Conservation (phyloP, 2,888 invertebrate species). For the Capitulum mitella region DNA sequence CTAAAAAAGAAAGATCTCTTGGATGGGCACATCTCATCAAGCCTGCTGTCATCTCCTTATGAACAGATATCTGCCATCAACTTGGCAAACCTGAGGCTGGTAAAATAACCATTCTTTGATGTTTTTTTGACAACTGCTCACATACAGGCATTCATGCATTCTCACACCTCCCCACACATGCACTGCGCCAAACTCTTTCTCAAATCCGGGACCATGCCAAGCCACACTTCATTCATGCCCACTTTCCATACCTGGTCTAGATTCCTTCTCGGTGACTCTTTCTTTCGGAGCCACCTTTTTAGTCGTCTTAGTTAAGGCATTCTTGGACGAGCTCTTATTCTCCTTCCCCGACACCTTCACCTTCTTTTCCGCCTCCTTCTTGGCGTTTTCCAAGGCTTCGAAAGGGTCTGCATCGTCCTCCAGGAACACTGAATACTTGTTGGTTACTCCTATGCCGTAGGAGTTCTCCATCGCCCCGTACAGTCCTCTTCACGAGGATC, state of each 20-base stretch:
- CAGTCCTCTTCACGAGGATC: constrained; percentile 8
- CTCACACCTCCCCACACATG: too few species aligned
- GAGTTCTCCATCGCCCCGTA: constrained; percentile 39
- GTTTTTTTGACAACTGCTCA: too few species aligned
- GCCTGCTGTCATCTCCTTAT: too few species aligned
- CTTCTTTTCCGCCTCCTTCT: constrained; percentile 31
- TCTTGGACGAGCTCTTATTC: constrained; percentile 32
- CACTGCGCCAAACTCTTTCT: too few species aligned
- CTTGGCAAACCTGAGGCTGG: too few species aligned
- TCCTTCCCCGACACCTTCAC: constrained; percentile 35
- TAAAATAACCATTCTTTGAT: too few species aligned
- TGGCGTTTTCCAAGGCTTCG: constrained; percentile 40
- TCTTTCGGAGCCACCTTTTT: neutral
- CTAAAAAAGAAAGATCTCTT: too few species aligned
- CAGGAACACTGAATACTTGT: constrained; percentile 48
- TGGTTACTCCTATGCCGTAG: constrained; percentile 81
- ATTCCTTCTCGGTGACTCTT: neutral
- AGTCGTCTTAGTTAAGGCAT: neutral
- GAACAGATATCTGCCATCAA: too few species aligned
- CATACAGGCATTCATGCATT: constrained; percentile 42
- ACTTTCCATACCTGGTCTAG: neutral
- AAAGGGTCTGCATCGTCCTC: constrained; percentile 45
- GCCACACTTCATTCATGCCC: too few species aligned
- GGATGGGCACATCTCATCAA: too few species aligned
- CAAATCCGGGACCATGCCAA: neutral